Base-by-base conservation (phyloP, 35 echinoderm and acorn worm genomes). In the Stichopus chloronotus region DNA sequence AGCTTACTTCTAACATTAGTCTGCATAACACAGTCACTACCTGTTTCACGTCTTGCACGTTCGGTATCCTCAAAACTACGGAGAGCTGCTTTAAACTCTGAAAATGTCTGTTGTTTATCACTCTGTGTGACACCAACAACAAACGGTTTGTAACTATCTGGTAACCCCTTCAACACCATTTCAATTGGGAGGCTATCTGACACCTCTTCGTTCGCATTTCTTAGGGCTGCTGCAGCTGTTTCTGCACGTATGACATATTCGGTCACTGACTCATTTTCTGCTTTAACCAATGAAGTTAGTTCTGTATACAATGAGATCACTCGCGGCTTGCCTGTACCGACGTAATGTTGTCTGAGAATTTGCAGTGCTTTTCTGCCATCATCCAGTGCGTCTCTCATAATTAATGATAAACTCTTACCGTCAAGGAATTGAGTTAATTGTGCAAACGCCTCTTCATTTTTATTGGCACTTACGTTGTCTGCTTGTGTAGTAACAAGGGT, bases 251-350 rank as follows among this genome's bases (percentile, higher is more conserved):
- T 25, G 57, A 93, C 63, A 87, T 93, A 86, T 53, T 86, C 82
- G 72, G 92, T 93, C 65, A 87, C 54, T 56, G 69, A 19, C 63
- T 93, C 84, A 57, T 78, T 58, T 6, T 6, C 7, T 3, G 2
- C 17, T 52, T 78, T 90, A 7, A 79, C 68, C 58, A 94, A 21
- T 4, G 93, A 89, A 8, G 93, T 94, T 53, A 94, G 93, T 90
- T 94, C 93, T 72, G 93, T 94, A 53, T 94, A 94, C 72, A 94
- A 69, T 79, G 85, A 16, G 5, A 94, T 79, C 7, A 90, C 65
- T 16, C 93, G 57, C 10, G 93, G 84, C 24, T 88, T 94, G 55
- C 54, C 76, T 17, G 69, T 80, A 4, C 84, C 84, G 4, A 9
- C 22, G 68, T 94, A 89, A 76, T 76, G 92, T 55, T 93, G 58